Evolutionary conservation across 2,113 vertebrate species (phyloP).

Genomic region (Channa argus): DNA sequence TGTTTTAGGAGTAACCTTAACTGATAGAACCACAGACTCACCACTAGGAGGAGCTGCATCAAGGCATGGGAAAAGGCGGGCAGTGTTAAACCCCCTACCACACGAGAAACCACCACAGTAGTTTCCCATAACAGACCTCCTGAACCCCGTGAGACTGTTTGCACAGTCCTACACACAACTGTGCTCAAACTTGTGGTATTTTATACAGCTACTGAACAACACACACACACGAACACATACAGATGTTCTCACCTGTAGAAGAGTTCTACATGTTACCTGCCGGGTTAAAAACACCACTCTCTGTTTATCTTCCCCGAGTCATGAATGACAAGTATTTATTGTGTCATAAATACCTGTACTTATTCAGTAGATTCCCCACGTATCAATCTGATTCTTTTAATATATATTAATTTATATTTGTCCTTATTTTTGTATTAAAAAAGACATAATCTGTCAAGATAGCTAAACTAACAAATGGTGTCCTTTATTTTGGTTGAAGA

Average conservation of each 20-base stretch:
- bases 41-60: slow-evolving; percentile 65
- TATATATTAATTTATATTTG: slow-evolving; percentile 99
- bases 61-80: slow-evolving; percentile 44
- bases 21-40: slow-evolving; percentile 76
- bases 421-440: slow-evolving; percentile 97
- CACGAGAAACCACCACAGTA: slow-evolving; percentile 59
- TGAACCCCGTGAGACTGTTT: slow-evolving; percentile 69
- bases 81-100: slow-evolving; percentile 30
- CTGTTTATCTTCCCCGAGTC: slow-evolving; percentile 73
- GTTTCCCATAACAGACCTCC: slow-evolving; percentile 53
- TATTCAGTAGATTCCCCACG: slow-evolving; percentile 93
- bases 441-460: slow-evolving; percentile 87
- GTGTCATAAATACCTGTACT: slow-evolving; percentile 96
- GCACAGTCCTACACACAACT: slow-evolving; percentile 60
- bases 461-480: slow-evolving; percentile 94
- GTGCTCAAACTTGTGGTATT: slow-evolving; percentile 57
- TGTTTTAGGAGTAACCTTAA: slow-evolving; percentile 70
- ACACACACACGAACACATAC: slow-evolving; percentile 41
- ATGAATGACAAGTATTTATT: slow-evolving; percentile 99
- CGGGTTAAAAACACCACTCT: slow-evolving; percentile 78
- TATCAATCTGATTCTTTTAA: slow-evolving; percentile 97
- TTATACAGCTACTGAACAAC: slow-evolving; percentile 77
- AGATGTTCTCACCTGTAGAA: slow-evolving; percentile 87
- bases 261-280: slow-evolving; percentile 88
- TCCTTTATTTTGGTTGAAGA: slow-evolving; percentile 85